Percentiles rank a stretch among this genome's conserved stretches.
Conservation (phyloP, 2,888 invertebrate genomes). For the Mythimna loreyi region DNA sequence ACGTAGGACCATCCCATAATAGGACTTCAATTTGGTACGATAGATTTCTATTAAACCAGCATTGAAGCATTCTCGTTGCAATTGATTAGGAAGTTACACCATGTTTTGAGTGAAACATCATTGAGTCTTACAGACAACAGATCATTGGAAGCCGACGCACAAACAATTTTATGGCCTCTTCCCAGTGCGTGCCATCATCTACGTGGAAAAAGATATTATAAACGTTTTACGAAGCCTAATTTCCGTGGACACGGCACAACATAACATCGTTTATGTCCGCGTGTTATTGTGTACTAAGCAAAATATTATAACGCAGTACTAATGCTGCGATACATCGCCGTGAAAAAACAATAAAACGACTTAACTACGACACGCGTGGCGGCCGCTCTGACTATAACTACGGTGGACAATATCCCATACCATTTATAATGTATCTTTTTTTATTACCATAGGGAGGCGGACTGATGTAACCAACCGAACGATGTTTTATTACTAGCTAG, state of each 20-base stretch:
- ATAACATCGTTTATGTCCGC: conserved; percentile 71
- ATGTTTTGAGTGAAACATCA: conserved; percentile 31
- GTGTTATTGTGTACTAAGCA: conserved; percentile 76
- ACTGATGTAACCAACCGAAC: conserved; percentile 58
- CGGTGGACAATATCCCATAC: conserved; percentile 82
- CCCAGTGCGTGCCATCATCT: conserved; percentile 6
- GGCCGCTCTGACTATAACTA: conserved; percentile 75
- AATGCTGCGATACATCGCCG: conserved; percentile 79
- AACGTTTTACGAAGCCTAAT: conserved; percentile 67
- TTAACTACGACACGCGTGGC: conserved; percentile 83
- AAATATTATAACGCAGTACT: conserved; percentile 80
- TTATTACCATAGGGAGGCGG: conserved; percentile 82
- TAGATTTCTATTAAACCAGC: conserved; percentile 28
- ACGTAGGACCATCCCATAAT: conserved; percentile 5
- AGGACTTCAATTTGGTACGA: conserved; percentile 4
- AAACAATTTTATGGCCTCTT: conserved; percentile 34
- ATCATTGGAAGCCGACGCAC: conserved; percentile 13
- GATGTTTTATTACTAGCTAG: conserved; percentile 63
- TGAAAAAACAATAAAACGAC: conserved; percentile 86
- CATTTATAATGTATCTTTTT: conserved; percentile 85
- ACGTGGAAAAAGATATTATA: conserved; percentile 52
- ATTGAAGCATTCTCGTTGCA: conserved; percentile 33
- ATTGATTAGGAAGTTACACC: conserved; percentile 27
- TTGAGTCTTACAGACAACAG: conserved; percentile 1
- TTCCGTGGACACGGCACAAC: conserved; percentile 64